Base-by-base conservation (phyloP, 2,797 vertebrate species). In the Alca torda region DNA sequence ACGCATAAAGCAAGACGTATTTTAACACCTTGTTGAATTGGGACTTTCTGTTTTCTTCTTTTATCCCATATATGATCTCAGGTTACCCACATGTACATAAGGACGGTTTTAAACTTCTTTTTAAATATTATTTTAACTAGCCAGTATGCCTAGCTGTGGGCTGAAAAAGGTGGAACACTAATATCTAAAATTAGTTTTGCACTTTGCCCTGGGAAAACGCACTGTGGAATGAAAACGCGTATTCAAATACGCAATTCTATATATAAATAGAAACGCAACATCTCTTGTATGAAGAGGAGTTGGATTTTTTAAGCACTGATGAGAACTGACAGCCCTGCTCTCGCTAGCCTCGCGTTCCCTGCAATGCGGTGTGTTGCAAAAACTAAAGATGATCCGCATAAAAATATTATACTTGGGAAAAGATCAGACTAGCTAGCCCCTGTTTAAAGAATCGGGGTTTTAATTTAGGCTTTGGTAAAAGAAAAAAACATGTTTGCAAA, bases 231-330 rank as follows among this genome's bases (percentile, higher is more conserved):
- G 7, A 21, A 73, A 83, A 13, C 16, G 6, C 19, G 39, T 37
- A 87, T 59, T 93, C 43, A 80, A 67, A 64, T 21, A 57, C 16
- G 7, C 16, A 82, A 28, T 74, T 68, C 57, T 63, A 6, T 56
- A 53, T 68, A 89, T 30, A 96, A 96, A 80, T 54, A 89, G 59
- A 92, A 96, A 78, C 13, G 20, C 54, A 87, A 24, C 63, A 85
- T 45, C 45, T 93, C 57, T 39, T 77, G 30, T 37, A 45, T 17
- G 68, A 69, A 67, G 51, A 86, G 24, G 13, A n/a, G 9, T 41
- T 84, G 59, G 6, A 2, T n/a, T 46, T 77, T 77, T 91, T 77
- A 33, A 96, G 61, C 43, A 45, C 30, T 86, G 81, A 87, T 90
- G 43, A 65, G 76, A 95, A 78, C 74, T 43, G 82, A 93, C 89